Conservation (phyloP, 1,140 invertebrate genomes). For the Cydia splendana region DNA sequence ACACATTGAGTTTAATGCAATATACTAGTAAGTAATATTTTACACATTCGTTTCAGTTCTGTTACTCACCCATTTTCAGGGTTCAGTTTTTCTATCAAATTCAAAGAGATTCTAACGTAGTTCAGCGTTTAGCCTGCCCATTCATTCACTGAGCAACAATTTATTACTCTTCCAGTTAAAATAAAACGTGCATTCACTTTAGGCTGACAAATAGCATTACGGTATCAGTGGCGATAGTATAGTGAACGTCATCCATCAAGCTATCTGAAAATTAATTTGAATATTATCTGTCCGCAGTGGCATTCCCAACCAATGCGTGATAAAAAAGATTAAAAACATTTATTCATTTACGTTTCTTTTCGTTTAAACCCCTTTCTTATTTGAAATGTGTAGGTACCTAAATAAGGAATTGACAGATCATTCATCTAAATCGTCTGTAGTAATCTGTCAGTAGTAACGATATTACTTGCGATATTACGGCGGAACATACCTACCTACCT, state of each 20-base stretch:
- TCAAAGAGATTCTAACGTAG: neutral
- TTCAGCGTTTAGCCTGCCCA: neutral
- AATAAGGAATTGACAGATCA: too few relatives aligned
- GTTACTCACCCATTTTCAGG: too few relatives aligned
- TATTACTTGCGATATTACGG: too few relatives aligned
- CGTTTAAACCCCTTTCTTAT: too few relatives aligned
- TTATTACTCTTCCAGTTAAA: conserved; percentile 9
- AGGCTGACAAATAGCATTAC: conserved; percentile 20
- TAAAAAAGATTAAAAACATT: neutral
- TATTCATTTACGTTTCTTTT: too few relatives aligned
- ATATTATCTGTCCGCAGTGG: conserved; percentile 37
- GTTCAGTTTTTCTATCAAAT: neutral
- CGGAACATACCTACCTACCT: too few relatives aligned
- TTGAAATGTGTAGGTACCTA: too few relatives aligned
- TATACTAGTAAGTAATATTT: too few relatives aligned
- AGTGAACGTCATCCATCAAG: conserved; percentile 33
- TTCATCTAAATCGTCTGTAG: too few relatives aligned
- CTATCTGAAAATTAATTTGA: conserved; percentile 38
- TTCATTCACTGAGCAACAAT: neutral
- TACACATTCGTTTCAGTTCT: too few relatives aligned
- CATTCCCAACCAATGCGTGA: neutral
- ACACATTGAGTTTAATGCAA: too few relatives aligned
- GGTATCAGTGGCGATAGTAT: conserved; percentile 26
- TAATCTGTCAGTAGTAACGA: too few relatives aligned
- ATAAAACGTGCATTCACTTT: conserved; percentile 19